Evolutionary conservation across 37 sponge, comb jelly and placozoan species (phyloP), one percentile per base, ranked within the genome.

Genomic region (Chondrilla cf. caribensis): DNA sequence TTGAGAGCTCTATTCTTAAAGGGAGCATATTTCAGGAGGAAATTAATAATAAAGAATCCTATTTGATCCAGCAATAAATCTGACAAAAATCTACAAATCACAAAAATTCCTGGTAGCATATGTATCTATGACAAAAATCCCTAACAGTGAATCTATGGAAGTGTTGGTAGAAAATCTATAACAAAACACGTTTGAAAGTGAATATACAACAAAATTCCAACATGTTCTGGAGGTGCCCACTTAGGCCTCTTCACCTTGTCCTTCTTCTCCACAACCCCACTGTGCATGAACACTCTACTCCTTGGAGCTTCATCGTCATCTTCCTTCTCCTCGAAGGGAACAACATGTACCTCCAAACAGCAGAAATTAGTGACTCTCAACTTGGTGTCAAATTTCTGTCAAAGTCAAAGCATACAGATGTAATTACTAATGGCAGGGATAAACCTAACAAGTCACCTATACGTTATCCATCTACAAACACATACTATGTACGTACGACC

Each of bases 341-440:
- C 83, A 15, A 89, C 86, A 64, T 91, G 91, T 18, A 91, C 87
- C 79, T 91, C 91, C 58, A 91, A 81, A 77, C 81, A 81, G 59
- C 84, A 84, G 72, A 91, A 91, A 31, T 81, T 43, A 14, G 88
- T 87, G 44, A 77, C 24, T 39, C 81, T 87, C 44, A 78, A 51
- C 8, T 68, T 89, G 54, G 60, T 4, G 44, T 91, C 85, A 58
- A 84, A 83, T 51, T 83, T 86, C 90, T 90, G 36, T n/a, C 37
- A 35, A 25, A 60, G n/a, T n/a, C n/a, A n/a, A n/a, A n/a, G n/a
- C n/a, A n/a, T n/a, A 19, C 21, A 22, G 36, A 29, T 60, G 17
- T 29, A 37, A 51, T 35, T 15, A 78, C 26, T 54, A 26, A 54
- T 44, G n/a, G 54, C 31, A 24, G 26, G 76, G 11, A 73, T 22